Conservation (phyloP, 2,113 vertebrate species). For the Hippocampus zosterae region DNA sequence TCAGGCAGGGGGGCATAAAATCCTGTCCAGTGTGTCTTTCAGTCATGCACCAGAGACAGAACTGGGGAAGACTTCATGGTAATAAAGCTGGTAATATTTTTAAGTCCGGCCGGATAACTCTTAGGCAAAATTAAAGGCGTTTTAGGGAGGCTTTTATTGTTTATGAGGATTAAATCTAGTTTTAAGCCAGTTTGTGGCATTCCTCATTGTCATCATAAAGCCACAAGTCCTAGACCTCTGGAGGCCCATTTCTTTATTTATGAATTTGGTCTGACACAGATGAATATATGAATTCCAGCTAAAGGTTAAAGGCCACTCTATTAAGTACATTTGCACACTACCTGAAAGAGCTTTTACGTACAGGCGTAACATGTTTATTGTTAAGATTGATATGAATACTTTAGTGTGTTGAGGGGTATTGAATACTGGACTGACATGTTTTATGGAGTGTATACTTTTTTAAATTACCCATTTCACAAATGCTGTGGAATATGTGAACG, state of each 20-base stretch:
- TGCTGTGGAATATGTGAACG: conserved; percentile 33
- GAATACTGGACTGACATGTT: not conserved
- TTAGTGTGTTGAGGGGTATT: not conserved
- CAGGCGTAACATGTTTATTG: not conserved
- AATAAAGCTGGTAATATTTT: conserved; percentile 24
- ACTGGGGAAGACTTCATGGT: conserved; percentile 19
- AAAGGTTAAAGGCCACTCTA: not conserved
- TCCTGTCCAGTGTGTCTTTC: conserved; percentile 21
- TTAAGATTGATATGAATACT: not conserved
- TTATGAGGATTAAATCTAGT: conserved; percentile 30
- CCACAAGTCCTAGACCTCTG: not conserved
- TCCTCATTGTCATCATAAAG: conserved; percentile 12
- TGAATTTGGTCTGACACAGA: conserved; percentile 7
- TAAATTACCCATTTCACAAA: conserved; percentile 30
- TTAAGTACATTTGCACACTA: not conserved
- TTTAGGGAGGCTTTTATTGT: conserved; percentile 37
- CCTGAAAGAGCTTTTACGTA: not conserved
- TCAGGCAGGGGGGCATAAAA: conserved; percentile 8
- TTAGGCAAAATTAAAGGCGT: conserved; percentile 22
- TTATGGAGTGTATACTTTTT: conserved; percentile 10
- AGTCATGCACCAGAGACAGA: conserved; percentile 37
- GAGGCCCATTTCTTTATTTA: conserved; percentile 2
- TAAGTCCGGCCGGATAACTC: conserved; percentile 12
- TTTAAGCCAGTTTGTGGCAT: conserved; percentile 34
- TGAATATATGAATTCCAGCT: not conserved